phyloP scores from a whole-genome alignment of 2,113 vertebrate genomes.

The Cheirogaleus medius region DNA sequence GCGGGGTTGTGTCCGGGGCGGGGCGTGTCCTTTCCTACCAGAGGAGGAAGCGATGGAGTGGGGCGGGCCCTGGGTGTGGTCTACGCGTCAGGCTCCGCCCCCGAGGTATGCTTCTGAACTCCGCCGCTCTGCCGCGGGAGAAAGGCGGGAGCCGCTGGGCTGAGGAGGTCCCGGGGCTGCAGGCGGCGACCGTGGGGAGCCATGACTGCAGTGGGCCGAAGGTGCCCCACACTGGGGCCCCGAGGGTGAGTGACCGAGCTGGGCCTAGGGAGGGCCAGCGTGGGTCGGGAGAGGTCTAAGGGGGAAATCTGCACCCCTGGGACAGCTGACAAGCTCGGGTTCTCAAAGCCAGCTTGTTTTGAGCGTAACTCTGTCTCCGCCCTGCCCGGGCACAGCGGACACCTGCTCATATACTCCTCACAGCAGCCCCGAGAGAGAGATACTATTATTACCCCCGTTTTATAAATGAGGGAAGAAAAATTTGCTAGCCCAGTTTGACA shows the following conservation, averaged over 20 bases:
- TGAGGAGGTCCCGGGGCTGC: not conserved
- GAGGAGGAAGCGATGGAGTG: not conserved
- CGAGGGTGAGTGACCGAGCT: slow-evolving; percentile 82
- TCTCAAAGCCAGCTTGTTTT: not conserved
- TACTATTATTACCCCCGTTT: not conserved
- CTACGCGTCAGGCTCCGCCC: slow-evolving; percentile 12
- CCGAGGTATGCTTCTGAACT: not conserved
- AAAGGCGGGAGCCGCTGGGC: slow-evolving; percentile 23
- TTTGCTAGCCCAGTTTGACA: not conserved
- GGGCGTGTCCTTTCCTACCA: not conserved
- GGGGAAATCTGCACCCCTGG: not conserved
- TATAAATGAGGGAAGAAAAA: not conserved
- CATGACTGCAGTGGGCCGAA: slow-evolving; percentile 84
- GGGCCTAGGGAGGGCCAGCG: not conserved
- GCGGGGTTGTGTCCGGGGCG: not conserved
- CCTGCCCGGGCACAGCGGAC: not conserved
- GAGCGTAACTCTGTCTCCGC: not conserved
- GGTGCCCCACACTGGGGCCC: slow-evolving; percentile 77
- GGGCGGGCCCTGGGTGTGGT: slow-evolving; percentile 70
- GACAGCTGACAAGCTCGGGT: not conserved
- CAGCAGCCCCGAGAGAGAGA: not conserved
- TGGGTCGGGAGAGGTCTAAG: not conserved
- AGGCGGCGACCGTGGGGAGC: not conserved
- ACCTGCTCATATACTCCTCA: not conserved
- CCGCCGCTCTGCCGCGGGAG: not conserved